Evolutionary conservation across 2,113 vertebrate genomes (phyloP), one percentile per base, ranked within the genome.

Genomic region (Vicugna pacos): DNA sequence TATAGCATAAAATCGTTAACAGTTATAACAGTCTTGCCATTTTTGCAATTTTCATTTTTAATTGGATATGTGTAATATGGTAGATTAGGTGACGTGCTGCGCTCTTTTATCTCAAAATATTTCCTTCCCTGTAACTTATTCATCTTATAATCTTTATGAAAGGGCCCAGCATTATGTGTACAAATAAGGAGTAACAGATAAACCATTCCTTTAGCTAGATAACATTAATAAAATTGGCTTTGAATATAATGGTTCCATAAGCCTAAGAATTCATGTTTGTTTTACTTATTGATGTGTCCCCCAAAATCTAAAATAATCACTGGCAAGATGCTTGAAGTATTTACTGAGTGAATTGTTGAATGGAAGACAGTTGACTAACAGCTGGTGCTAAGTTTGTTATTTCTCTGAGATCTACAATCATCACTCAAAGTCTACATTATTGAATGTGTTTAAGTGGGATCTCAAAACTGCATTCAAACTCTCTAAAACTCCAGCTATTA

Each of bases 401-500:
- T 96, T 8, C 5, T 94, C 14, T 97, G 95, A 89, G 85, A 67
- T 64, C 32, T 73, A 75, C 35, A 62, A 26, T 12, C n/a, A n/a
- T 58, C 72, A 52, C 28, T 35, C 52, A 24, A 81, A 84, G 48
- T 17, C 38, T 56, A 82, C 56, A 82, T 20, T 54, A 50, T 32
- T 15, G 17, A 84, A 50, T 14, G 46, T 42, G 54, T 70, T 35
- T 93, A 81, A 87, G 70, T 65, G 72, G 19, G 93, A 91, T 92
- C 42, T 94, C 81, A 82, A 94, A 96, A 89, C 69, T 48, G 77
- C 69, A 93, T 64, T 52, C 85, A 90, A 96, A 76, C 62, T 92
- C 91, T 46, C 48, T 67, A 92, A 96, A 95, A 85, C 28, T 48
- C 12, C 72, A 76, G 38, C 73, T 62, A 79, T 91, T 91, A 90